Percentiles rank a stretch among this genome's conserved stretches.
Evolutionary conservation across 2,113 vertebrate species (phyloP).

Genomic region (Cyanoliseus patagonus): DNA sequence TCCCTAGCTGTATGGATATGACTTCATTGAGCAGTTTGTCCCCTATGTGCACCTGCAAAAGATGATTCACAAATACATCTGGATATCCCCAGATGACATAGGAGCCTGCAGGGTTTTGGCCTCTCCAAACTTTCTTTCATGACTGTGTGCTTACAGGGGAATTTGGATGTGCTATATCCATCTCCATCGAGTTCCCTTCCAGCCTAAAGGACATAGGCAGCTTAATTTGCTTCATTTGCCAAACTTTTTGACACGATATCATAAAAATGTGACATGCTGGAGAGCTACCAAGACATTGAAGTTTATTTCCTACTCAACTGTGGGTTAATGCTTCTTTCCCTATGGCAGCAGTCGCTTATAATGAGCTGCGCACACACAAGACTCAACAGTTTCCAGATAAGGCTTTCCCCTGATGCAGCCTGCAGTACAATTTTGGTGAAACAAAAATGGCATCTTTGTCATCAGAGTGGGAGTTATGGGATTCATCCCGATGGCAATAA

Average conservation of each 20-base stretch:
- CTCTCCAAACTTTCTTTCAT: neutral
- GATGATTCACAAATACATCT: conserved; percentile 3
- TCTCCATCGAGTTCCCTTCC: neutral
- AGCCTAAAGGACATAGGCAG: neutral
- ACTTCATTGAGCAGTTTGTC: neutral
- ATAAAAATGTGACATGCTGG: neutral
- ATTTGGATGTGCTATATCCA: neutral
- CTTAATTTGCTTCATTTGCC: conserved; percentile 36
- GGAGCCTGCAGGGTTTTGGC: neutral
- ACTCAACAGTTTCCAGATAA: conserved; percentile 21
- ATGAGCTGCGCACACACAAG: neutral
- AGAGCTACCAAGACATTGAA: conserved; percentile 34
- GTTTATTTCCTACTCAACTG: conserved; percentile 32
- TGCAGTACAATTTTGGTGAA: neutral
- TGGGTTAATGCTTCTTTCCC: conserved; percentile 5
- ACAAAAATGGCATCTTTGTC: conserved; percentile 49
- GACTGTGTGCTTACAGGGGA: neutral
- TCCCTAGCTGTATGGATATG: neutral
- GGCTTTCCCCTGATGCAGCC: neutral
- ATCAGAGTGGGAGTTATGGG: neutral
- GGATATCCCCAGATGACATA: neutral
- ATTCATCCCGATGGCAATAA: conserved; percentile 22
- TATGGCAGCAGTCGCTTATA: conserved; percentile 6
- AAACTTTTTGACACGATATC: neutral
- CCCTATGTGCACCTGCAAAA: neutral